These are phyloP conservation scores for Nymphalis io DNA, from an alignment of 1,140 invertebrate genomes.

Conservation along the genomic window DNA sequence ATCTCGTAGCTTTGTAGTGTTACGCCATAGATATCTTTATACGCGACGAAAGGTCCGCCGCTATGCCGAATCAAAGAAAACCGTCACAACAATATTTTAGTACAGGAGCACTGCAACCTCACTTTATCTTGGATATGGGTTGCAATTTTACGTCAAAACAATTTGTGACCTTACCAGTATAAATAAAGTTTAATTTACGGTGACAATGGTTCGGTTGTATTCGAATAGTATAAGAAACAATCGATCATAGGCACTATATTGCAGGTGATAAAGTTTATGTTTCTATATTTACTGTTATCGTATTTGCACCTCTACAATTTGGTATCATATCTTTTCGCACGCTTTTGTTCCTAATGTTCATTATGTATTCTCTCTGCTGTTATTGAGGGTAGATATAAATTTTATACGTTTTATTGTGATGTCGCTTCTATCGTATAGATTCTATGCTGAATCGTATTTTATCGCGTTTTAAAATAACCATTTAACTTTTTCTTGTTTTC, in stretches of 20 bases:
- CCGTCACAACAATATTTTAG: constrained; percentile 70
- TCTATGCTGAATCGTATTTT: constrained; percentile 41
- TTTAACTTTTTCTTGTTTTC: too few species aligned
- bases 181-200: background rate
- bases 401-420: constrained; percentile 69
- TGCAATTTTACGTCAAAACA: constrained; percentile 34
- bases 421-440: constrained; percentile 55
- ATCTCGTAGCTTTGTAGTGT: constrained; percentile 34
- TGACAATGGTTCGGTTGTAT: background rate
- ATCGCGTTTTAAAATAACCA: background rate
- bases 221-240: background rate
- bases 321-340: constrained; percentile 66
- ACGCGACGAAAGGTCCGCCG: constrained; percentile 46
- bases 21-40: constrained; percentile 45
- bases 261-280: constrained; percentile 43
- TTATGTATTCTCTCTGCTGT: constrained; percentile 72
- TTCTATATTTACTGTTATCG: constrained; percentile 41
- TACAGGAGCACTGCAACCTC: constrained; percentile 49
- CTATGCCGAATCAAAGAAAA: constrained; percentile 57
- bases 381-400: constrained; percentile 66
- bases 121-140: constrained; percentile 65
- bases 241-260: constrained; percentile 24
- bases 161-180: constrained; percentile 34
- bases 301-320: constrained; percentile 61
- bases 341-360: constrained; percentile 75